These are phyloP conservation scores for Clarias pachynema DNA, from an alignment of 2,797 vertebrate genomes.

Conservation along the genomic window DNA sequence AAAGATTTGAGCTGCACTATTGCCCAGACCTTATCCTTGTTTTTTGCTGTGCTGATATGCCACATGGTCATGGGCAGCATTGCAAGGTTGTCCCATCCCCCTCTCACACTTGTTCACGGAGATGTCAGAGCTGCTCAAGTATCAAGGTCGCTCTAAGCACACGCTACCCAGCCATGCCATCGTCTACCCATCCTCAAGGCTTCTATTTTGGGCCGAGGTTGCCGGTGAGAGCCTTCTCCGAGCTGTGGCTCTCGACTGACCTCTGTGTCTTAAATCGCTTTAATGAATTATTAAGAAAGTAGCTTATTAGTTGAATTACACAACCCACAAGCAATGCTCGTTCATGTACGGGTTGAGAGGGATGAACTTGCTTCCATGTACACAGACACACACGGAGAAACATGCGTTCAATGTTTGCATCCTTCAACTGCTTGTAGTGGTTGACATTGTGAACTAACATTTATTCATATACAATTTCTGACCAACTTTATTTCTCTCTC, in stretches of 20 bases:
- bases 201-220: slow-evolving; percentile 49
- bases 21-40: not conserved
- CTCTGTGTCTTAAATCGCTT: slow-evolving; percentile 50
- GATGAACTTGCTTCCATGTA: not conserved
- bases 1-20: not conserved
- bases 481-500: slow-evolving; percentile 2
- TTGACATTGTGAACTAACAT: slow-evolving; percentile 13
- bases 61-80: slow-evolving; percentile 8
- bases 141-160: slow-evolving; percentile 18
- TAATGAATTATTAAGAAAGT: slow-evolving; percentile 53
- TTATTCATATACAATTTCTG: slow-evolving; percentile 15
- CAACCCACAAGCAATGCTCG: slow-evolving; percentile 31
- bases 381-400: not conserved
- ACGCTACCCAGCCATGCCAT: slow-evolving; percentile 31
- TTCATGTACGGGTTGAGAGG: slow-evolving; percentile 18
- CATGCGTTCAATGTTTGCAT: not conserved
- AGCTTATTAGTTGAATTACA: slow-evolving; percentile 44
- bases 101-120: slow-evolving; percentile 8
- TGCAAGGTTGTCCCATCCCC: not conserved
- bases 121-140: slow-evolving; percentile 31
- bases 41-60: slow-evolving; percentile 5
- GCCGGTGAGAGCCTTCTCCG: slow-evolving; percentile 21
- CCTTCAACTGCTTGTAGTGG: not conserved
- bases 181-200: slow-evolving; percentile 47
- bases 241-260: slow-evolving; percentile 21